phyloP scores from a whole-genome alignment of 2,888 invertebrate species.

The Orthonevra nobilis region DNA sequence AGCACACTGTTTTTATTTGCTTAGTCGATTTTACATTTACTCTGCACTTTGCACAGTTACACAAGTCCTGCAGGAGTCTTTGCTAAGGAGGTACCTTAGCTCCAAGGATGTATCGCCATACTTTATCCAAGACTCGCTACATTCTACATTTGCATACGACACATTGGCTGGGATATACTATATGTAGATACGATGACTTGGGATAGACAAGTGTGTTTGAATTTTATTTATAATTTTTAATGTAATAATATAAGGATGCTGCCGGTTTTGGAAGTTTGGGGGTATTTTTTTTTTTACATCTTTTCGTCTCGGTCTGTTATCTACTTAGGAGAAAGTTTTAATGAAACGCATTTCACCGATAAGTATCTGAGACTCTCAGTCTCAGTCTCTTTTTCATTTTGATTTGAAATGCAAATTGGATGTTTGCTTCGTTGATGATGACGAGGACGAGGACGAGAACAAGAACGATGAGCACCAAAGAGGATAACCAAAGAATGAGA shows the following conservation, averaged over 20 bases:
- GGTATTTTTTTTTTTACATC: neutral
- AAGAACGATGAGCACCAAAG: too few species aligned
- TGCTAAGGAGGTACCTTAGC: too few species aligned
- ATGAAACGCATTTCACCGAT: constrained; percentile 53
- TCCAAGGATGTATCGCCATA: too few species aligned
- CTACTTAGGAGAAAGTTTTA: constrained; percentile 49
- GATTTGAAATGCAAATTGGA: constrained; percentile 59
- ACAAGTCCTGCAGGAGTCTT: too few species aligned
- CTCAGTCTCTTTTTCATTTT: neutral
- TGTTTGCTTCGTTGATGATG: constrained; percentile 38
- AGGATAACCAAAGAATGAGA: neutral
- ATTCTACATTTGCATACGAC: constrained; percentile 48
- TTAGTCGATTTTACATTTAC: constrained; percentile 28
- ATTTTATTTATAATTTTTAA: constrained; percentile 41
- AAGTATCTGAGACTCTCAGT: neutral
- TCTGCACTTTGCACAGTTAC: too few species aligned
- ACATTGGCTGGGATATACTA: constrained; percentile 24
- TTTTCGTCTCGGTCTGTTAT: neutral
- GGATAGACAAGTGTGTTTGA: neutral
- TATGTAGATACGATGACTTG: neutral
- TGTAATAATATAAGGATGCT: constrained; percentile 11
- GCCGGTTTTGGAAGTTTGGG: neutral
- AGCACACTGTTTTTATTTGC: constrained; percentile 1
- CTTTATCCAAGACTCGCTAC: too few species aligned
- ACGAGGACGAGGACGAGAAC: neutral